Evolutionary conservation across 2,113 vertebrate genomes (phyloP).

Genomic region (Bothrops jararaca): DNA sequence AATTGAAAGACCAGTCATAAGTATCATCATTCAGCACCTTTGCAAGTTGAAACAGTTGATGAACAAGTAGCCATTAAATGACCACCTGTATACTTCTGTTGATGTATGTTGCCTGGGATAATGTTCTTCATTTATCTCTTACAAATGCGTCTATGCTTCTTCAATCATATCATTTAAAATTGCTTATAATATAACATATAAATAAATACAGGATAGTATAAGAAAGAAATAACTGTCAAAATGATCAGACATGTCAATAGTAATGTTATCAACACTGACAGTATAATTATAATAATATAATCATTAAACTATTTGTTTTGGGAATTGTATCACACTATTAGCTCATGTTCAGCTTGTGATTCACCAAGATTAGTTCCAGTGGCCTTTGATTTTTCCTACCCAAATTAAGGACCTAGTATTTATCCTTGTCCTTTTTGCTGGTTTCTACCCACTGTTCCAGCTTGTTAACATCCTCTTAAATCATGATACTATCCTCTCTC

Average conservation of each 20-base stretch:
- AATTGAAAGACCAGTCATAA: background rate
- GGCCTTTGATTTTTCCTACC: background rate
- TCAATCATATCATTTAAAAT: background rate
- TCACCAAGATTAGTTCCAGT: background rate
- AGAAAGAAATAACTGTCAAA: background rate
- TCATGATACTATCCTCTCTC: background rate
- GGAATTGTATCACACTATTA: background rate
- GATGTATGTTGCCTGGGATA: background rate
- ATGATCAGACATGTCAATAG: background rate
- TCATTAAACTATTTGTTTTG: background rate
- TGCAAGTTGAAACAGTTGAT: background rate
- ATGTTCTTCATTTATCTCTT: background rate
- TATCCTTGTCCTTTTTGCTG: background rate
- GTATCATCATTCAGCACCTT: background rate
- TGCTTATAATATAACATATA: background rate
- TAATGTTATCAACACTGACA: background rate
- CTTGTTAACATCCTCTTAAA: background rate
- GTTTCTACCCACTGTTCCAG: background rate
- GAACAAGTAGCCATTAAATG: background rate
- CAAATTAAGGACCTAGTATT: background rate
- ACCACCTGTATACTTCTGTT: background rate
- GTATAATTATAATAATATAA: background rate
- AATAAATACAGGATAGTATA: background rate
- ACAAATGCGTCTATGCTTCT: background rate
- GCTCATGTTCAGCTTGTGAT: background rate